These are phyloP conservation scores for Macrosiphum euphorbiae DNA, from an alignment of 2,888 invertebrate species.

Conservation along the genomic window DNA sequence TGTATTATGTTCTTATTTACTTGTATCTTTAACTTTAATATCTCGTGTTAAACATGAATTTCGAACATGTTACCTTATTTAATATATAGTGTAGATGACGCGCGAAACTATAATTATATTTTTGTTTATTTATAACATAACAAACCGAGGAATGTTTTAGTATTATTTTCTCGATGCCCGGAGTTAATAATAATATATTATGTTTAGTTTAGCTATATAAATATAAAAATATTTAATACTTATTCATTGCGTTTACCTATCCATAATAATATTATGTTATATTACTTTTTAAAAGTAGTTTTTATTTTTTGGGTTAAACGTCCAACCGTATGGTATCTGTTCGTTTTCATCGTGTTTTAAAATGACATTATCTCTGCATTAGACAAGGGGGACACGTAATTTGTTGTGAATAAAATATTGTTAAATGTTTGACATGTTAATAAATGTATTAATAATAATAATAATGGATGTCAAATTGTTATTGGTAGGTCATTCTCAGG, in stretches of 20 bases:
- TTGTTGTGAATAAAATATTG: background rate
- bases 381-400: background rate
- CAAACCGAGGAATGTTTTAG: constrained; percentile 49
- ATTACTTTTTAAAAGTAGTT: background rate
- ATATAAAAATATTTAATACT: constrained; percentile 4
- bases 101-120: constrained; percentile 63
- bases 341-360: background rate
- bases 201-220: background rate
- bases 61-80: constrained; percentile 45
- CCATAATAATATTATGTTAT: background rate
- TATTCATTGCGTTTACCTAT: background rate
- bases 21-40: background rate
- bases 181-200: background rate
- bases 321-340: background rate
- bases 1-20: background rate
- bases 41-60: background rate
- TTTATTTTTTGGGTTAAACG: background rate
- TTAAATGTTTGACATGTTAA: constrained; percentile 51
- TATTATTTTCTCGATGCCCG: constrained; percentile 27
- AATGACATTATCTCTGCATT: background rate
- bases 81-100: constrained; percentile 63
- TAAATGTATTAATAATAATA: constrained; percentile 22
- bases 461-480: constrained; percentile 60
- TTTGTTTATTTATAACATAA: constrained; percentile 64
- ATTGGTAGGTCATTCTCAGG: constrained; percentile 63